Base-by-base conservation (phyloP, 2,797 vertebrate genomes). In the Rhinogobio ventralis region DNA sequence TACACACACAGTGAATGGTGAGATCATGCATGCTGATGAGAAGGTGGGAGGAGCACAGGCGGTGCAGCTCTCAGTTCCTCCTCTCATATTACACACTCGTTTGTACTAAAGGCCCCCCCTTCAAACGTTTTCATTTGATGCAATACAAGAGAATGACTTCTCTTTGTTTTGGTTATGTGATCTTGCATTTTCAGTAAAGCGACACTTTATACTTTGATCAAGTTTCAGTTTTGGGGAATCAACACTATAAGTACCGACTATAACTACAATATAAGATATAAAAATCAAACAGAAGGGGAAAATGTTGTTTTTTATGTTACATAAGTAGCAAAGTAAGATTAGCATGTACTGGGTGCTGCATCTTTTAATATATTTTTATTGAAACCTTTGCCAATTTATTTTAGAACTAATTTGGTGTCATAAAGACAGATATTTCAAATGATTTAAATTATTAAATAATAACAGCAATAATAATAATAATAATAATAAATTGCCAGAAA, bases 11-110 rank as follows among this genome's bases (percentile, higher is more conserved):
- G 77, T 90, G 80, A 87, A 85, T 88, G 64, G 86, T 87, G 85
- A 93, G 93, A 94, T 94, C 91, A 93, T 81, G 86, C 78, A 79
- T 90, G 88, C 55, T 90, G 69, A 85, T 88, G 85, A 85, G 86
- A 19, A 64, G 51, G 86, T 85, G 87, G 88, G 90, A 84, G 91
- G 91, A 91, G 92, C 60, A 13, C 55, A 82, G 62, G 33, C 53
- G 4, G 55, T 79, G 36, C 39, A 79, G 67, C 78, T 84, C 64
- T 84, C 68, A 81, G 84, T 85, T 88, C 66, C 71, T 76, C 82
- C 82, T 87, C 67, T 85, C 80, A 85, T 87, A 83, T 83, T 53
- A 30, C 45, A 19, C 55, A 45, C 25, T 55, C 10, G 19, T 80
- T 87, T 62, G 68, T 46, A 84, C 28, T 79, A 46, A 85, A 86